Percentiles rank a stretch among this genome's conserved stretches.
Evolutionary conservation across 2,113 vertebrate genomes (phyloP).

Genomic region (Myrmecobius fasciatus): DNA sequence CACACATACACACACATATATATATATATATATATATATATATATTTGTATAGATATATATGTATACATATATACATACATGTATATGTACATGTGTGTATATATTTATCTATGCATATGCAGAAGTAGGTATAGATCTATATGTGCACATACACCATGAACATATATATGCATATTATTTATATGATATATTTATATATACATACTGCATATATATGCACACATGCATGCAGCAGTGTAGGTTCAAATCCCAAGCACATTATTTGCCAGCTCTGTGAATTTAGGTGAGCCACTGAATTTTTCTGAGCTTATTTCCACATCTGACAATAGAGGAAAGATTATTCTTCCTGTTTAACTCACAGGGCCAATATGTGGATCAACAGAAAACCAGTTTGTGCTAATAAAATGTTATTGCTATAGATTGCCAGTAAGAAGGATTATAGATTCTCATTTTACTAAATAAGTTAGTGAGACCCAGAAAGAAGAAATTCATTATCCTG

Average conservation of each 20-base stretch:
- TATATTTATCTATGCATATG: not conserved
- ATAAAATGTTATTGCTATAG: not conserved
- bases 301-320: no score
- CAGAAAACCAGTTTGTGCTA: not conserved
- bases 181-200: no score
- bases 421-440: not conserved
- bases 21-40: no score
- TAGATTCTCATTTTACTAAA: not conserved
- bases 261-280: no score
- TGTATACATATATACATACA: not conserved
- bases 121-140: no score
- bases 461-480: not conserved
- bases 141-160: no score
- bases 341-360: not conserved
- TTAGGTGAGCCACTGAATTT: no score
- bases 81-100: no score
- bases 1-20: not conserved
- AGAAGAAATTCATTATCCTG: not conserved
- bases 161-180: no score
- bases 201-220: no score
- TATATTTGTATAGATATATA: not conserved
- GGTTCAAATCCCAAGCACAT: no score
- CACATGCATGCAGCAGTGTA: no score
- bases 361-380: not conserved
- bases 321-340: not conserved